Evolutionary conservation across 1,140 invertebrate species (phyloP), one percentile per base, ranked within the genome.

Genomic region (Atta cephalotes): DNA sequence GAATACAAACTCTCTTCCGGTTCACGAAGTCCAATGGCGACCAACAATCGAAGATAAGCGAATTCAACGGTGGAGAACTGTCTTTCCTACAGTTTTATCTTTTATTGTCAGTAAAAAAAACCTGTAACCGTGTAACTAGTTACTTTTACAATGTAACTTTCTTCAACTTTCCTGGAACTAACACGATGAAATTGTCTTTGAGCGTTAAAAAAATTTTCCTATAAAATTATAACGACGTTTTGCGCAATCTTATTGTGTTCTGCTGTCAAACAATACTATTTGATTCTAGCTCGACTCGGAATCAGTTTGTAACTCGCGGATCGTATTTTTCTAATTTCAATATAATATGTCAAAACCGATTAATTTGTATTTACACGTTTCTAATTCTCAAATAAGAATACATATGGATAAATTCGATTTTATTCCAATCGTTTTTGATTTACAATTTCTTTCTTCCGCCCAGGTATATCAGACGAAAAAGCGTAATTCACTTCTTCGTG

Each of bases 401-500:
- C 25, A 4, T 14, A 35, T 51, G 10, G n/a, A 39, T 80, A 68
- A 53, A 68, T 53, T 56, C 7, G 53, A 62, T 16, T 31, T 51
- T 28, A 12, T 18, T 7, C 3, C 16, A 76, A 39, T 6, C 10
- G 7, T 53, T 65, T 85, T 77, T 65, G 45, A 16, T 28, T 71
- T 28, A 60, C n/a, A n/a, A 35, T 39, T 66, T 60, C 12, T 25
- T 14, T 18, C 58, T 16, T 21, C 62, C 65, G 21, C 5, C 39
- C 10, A 39, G 18, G 39, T 76, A 14, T 14, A n/a, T 14, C 21
- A 16, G 14, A 51, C 35, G 51, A 62, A 58, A 14, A 49, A 51
- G 62, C 62, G 51, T 76, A 84, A 87, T 87, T 87, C 56, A 62
- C 66, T 49, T 51, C 9, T 49, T 51, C 14, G 65, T 21, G 56